A percentile compares a stretch with the other conserved stretches of the same genome.
Evolutionary conservation across 2,888 invertebrate species (phyloP).

Genomic region (Parelbella ahira): DNA sequence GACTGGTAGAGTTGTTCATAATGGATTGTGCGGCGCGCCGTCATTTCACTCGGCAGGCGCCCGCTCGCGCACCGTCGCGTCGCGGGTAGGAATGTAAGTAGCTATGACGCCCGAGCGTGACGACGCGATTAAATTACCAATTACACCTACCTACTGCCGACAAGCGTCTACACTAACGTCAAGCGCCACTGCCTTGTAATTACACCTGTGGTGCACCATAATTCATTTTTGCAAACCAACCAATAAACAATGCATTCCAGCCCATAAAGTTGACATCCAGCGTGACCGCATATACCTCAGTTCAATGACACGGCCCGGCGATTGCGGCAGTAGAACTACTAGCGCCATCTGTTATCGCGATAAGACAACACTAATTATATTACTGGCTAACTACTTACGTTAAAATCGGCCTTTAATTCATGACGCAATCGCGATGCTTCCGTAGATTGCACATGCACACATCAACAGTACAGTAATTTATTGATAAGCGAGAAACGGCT

Average conservation of each 20-base stretch:
- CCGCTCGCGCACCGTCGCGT: no score
- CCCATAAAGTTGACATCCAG: conserved; percentile 47
- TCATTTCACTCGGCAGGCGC: no score
- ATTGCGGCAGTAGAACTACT: conserved; percentile 39
- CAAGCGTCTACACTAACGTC: no score
- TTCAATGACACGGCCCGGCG: conserved; percentile 60
- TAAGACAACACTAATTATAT: conserved; percentile 42
- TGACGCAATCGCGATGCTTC: conserved; percentile 43
- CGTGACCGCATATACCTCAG: conserved; percentile 44
- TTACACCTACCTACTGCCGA: no score
- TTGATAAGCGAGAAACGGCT: conserved; percentile 41
- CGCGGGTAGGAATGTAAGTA: conserved; percentile 2
- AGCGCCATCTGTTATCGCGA: conserved; percentile 66
- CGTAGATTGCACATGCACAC: conserved; percentile 45
- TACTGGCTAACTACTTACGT: conserved; percentile 58
- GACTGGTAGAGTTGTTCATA: no score
- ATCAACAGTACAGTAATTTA: conserved; percentile 51
- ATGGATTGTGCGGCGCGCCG: no score
- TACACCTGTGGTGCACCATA: neutral
- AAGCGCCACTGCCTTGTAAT: neutral
- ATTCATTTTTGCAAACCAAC: conserved; percentile 29
- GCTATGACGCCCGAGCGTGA: neutral
- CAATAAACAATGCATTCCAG: conserved; percentile 42
- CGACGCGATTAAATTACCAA: conserved; percentile 4
- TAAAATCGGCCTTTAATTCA: conserved; percentile 45